Conservation (phyloP, 2,797 vertebrate genomes). For the Cichlasoma orientale region DNA sequence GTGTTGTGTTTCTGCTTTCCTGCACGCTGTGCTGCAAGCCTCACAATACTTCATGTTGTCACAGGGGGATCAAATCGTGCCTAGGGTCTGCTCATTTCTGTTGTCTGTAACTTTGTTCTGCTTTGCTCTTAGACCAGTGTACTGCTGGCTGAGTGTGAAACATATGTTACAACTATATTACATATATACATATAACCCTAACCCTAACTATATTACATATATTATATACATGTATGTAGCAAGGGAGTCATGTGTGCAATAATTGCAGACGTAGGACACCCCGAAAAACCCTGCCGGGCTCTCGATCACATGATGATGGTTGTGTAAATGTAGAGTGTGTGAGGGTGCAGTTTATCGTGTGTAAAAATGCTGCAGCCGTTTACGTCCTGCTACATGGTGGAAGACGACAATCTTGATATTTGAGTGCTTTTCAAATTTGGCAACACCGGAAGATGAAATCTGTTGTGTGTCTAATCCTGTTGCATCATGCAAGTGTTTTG, state of each 20-base stretch:
- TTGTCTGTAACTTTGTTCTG: no score
- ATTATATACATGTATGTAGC: no score
- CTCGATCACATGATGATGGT: accelerated
- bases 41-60: no score
- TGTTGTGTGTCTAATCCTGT: neutral
- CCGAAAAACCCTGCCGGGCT: neutral
- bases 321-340: neutral
- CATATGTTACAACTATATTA: no score
- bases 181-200: no score
- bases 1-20: no score
- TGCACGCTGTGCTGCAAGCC: no score
- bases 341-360: neutral
- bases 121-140: no score
- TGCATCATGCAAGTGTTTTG: neutral
- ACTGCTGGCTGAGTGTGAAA: no score
- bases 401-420: neutral
- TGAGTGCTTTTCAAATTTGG: neutral
- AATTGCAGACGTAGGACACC: neutral
- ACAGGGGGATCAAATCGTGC: no score
- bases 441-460: neutral
- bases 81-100: no score
- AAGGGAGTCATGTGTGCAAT: neutral
- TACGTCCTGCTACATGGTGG: neutral
- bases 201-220: no score
- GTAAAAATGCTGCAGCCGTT: neutral